Evolutionary conservation across 1,140 invertebrate species (phyloP), one percentile per base, ranked within the genome.

Genomic region (Drosophila pruinosa): DNA sequence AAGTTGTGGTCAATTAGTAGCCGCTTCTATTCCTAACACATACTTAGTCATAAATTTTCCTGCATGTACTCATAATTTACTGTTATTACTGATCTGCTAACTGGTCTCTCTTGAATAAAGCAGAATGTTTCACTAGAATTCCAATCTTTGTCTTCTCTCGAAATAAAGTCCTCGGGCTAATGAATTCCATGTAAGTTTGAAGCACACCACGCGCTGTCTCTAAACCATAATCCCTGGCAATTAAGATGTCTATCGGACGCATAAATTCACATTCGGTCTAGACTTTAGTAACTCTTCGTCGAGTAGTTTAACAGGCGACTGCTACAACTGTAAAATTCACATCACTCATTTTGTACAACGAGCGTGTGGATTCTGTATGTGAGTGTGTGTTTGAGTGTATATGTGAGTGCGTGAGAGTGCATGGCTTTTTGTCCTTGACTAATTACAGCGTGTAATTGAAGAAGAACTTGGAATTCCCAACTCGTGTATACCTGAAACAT

Each of bases 181-280:
- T 85, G 54, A 59, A 36, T 68, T n/a, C 50, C 69, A 57, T 62
- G 57, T 54, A 62, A 69, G 65, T 53, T 52, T 62, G 24, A 28
- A 69, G 26, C 26, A 38, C 36, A 62, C 21, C 61, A 63, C 61
- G 52, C 62, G 61, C 57, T 22, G 39, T 17, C 61, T 56, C 58
- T 59, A 58, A 65, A 70, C 75, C 81, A 77, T 86, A 85, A 85
- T 85, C 81, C 77, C 41, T 4, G 5, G 47, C 70, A 80, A 85
- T 85, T 85, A 85, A 85, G 82, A 85, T 88, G 65, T 69, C 65
- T 85, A 86, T 85, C 77, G 64, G 41, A 15, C 47, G 58, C 57
- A 71, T 68, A 73, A 74, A 67, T 71, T 74, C 58, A 38, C 57
- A 63, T 47, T 74, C 48, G 63, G 81, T 85, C 81, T 85, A 85